A percentile compares a stretch with the other conserved stretches of the same genome.
Evolutionary conservation across 2,888 invertebrate species (phyloP).

Genomic region (Sturmia bella): DNA sequence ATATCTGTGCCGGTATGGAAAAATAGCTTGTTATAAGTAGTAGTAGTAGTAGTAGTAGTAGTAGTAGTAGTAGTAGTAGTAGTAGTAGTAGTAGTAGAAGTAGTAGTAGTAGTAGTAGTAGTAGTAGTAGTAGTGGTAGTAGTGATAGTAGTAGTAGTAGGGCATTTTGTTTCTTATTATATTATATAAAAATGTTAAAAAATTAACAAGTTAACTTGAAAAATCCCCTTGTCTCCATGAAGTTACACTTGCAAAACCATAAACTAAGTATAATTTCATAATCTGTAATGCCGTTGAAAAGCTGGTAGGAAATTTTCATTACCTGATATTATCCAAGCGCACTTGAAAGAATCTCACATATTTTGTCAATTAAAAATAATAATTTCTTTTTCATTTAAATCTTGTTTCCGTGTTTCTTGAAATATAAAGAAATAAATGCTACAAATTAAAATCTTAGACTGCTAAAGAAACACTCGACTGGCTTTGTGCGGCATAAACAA

Average conservation of each 20-base stretch:
- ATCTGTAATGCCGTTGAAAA: neutral
- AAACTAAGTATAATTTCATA: neutral
- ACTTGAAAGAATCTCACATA: neutral
- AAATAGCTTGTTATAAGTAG: too few species aligned
- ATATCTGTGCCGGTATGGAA: too few species aligned
- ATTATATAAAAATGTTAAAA: too few species aligned
- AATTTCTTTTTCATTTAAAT: conserved; percentile 7
- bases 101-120: too few species aligned
- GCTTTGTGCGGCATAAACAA: neutral
- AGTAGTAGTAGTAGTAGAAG: too few species aligned
- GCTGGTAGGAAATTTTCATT: neutral
- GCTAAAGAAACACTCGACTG: neutral
- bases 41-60: too few species aligned
- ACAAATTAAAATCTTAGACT: conserved; percentile 43
- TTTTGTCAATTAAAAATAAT: conserved; percentile 28
- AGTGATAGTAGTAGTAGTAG: too few species aligned
- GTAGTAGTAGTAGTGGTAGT: too few species aligned
- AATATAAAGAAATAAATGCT: conserved; percentile 1
- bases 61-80: too few species aligned
- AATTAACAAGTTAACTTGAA: too few species aligned
- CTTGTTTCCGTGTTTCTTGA: neutral
- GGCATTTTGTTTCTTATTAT: too few species aligned
- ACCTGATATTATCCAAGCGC: neutral
- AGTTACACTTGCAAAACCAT: neutral
- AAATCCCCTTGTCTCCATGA: too few species aligned